Conservation (phyloP, 1,140 invertebrate genomes). For the Pissodes strobi region DNA sequence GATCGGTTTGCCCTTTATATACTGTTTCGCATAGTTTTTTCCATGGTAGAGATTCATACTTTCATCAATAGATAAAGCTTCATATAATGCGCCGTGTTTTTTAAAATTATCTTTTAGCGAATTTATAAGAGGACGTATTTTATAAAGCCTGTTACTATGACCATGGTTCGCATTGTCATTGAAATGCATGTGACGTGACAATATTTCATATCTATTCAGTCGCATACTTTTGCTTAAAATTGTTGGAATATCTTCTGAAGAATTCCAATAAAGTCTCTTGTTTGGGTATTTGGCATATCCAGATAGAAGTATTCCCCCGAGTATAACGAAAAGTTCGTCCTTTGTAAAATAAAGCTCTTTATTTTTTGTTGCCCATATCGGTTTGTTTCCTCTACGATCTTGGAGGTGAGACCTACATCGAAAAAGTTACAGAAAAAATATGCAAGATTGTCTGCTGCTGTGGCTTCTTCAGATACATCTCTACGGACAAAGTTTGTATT, state of each 20-base stretch:
- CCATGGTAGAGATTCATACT: conserved; percentile 38
- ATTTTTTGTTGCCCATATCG: conserved; percentile 19
- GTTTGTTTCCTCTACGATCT: too few relatives aligned
- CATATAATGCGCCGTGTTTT: conserved; percentile 23
- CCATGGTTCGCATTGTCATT: conserved; percentile 29
- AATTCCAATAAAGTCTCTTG: conserved; percentile 33
- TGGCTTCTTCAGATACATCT: too few relatives aligned
- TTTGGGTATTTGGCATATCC: conserved; percentile 41
- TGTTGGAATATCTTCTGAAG: conserved; percentile 31
- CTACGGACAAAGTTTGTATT: too few relatives aligned
- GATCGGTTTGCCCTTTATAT: conserved; percentile 37
- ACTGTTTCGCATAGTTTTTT: conserved; percentile 37
- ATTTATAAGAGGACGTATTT: conserved; percentile 34
- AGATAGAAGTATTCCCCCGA: conserved; percentile 37
- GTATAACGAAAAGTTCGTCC: conserved; percentile 37
- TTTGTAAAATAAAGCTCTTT: background rate
- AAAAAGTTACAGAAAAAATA: too few relatives aligned
- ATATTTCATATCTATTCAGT: conserved; percentile 39
- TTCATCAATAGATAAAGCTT: conserved; percentile 17
- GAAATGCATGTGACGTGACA: conserved; percentile 34
- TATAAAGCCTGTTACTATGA: conserved; percentile 24
- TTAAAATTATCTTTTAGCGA: conserved; percentile 30
- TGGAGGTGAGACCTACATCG: too few relatives aligned
- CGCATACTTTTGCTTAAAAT: conserved; percentile 35
- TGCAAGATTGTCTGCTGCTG: too few relatives aligned